Evolutionary conservation across 1,140 invertebrate genomes (phyloP), one percentile per base, ranked within the genome.

Genomic region (Ips nitidus): DNA sequence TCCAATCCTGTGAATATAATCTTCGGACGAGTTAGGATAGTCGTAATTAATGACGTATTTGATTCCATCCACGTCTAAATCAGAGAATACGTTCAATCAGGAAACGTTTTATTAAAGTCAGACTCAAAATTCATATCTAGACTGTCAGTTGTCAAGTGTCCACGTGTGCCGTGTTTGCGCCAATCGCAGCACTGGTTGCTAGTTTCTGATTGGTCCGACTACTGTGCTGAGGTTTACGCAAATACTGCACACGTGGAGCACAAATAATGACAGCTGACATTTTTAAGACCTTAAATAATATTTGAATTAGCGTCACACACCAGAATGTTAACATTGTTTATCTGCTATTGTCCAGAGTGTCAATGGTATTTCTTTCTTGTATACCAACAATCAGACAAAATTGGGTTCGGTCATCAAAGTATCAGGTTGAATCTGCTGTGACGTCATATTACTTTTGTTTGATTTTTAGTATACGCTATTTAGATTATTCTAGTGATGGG

Each of bases 11-110:
- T 99, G 98, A 77, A 99, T 97, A 81, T 99, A 99, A 83, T 99
- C 98, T 84, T 99, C 98, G 69, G 95, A 97, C 70, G 94, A 95
- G 80, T 94, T 94, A 58, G 98, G 97, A 83, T 98, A 99, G 83
- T 99, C 98, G 87, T 93, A 99, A 84, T 99, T 99, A 81, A 99
- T 97, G 65, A 99, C 98, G 88, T 94, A 98, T 83, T 98, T 98
- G 71, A 99, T 97, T 82, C 98, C 98, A 83, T 98, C 94, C 76
- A 99, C 97, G 90, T 99, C 97, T 98, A 84, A 58, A 71, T 59
- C 4, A 53, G 36, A 45, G 6, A 7, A 7, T 7, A 39, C 6
- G 37, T 40, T 59, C 3, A 59, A 47, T 47, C n/a, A 47, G 45
- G 45, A 47, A 47, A 47, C 45, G n/a, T 47, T n/a, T n/a, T 4